These are phyloP conservation scores for Thamnophis elegans DNA, from an alignment of 2,797 vertebrate genomes.

Conservation along the genomic window DNA sequence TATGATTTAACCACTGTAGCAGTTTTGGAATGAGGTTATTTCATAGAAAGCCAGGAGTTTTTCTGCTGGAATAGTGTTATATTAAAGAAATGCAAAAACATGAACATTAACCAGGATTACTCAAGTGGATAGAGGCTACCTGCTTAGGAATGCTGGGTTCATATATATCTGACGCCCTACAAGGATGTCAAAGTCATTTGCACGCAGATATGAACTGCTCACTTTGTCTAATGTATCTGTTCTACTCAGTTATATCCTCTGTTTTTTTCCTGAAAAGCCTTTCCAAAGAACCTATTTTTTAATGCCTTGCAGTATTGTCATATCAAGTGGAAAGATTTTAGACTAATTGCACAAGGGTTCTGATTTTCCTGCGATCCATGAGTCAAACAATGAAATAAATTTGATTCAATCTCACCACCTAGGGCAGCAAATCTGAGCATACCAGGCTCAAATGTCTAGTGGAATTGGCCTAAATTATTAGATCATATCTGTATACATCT, in stretches of 20 bases:
- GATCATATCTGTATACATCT: background rate
- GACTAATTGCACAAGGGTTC: no score
- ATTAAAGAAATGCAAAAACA: background rate
- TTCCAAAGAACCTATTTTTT: background rate
- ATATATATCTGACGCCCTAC: background rate
- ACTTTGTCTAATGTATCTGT: background rate
- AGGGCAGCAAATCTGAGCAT: background rate
- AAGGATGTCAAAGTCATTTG: background rate
- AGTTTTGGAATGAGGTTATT: background rate
- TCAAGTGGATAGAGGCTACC: background rate
- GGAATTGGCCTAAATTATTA: background rate
- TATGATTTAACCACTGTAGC: background rate
- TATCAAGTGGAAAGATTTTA: background rate
- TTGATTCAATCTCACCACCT: background rate
- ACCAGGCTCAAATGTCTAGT: background rate
- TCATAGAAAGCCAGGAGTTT: background rate
- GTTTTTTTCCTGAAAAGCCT: no score
- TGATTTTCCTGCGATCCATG: background rate
- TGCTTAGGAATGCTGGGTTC: background rate
- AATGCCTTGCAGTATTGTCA: background rate
- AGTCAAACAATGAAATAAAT: background rate
- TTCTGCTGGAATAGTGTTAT: background rate
- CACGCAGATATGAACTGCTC: background rate
- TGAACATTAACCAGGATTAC: background rate
- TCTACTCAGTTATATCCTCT: background rate